Base-by-base conservation (phyloP, 2,797 vertebrate genomes). In the Chaenodraco wilsoni region DNA sequence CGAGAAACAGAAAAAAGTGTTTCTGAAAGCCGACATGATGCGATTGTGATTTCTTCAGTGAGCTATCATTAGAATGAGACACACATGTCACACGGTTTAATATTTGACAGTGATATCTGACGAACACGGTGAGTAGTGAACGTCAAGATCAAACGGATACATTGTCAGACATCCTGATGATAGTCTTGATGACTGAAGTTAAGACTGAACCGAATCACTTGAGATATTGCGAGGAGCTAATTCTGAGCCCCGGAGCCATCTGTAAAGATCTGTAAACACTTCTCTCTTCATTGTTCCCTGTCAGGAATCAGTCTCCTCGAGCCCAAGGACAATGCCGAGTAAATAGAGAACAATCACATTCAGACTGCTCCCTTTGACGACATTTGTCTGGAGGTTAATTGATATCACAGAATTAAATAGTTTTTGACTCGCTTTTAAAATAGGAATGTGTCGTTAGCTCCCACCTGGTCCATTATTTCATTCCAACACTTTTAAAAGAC, bases 181-280 rank as follows among this genome's bases (percentile, higher is more conserved):
- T 87, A 62, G 82, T 84, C 79, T 72, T 83, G 86, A 91, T 90
- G 92, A 91, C 85, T 84, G 85, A 88, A 89, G 91, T 89, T 90
- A 87, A 94, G 92, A 87, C 89, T 86, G 91, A 91, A 90, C 85
- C 44, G 87, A 89, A 90, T 93, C 91, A 85, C 87, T 86, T 77
- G 88, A 91, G 87, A 78, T 88, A 89, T 76, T 77, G 87, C 41
- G 84, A 75, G 56, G 84, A 91, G 89, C 90, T 91, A 92, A 93
- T 93, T 91, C 83, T 48, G 85, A 84, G 88, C 88, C 88, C 79
- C 52, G 86, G 61, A 90, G 90, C 86, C 78, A 86, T 90, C 81
- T 88, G 84, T 89, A 89, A 89, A 86, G 92, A 91, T 91, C 86
- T 94, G 91, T 92, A 93, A 94, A 94, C 92, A 93, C 89, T 88